Conservation (phyloP, 2,797 vertebrate species). For the Limnodromus scolopaceus region DNA sequence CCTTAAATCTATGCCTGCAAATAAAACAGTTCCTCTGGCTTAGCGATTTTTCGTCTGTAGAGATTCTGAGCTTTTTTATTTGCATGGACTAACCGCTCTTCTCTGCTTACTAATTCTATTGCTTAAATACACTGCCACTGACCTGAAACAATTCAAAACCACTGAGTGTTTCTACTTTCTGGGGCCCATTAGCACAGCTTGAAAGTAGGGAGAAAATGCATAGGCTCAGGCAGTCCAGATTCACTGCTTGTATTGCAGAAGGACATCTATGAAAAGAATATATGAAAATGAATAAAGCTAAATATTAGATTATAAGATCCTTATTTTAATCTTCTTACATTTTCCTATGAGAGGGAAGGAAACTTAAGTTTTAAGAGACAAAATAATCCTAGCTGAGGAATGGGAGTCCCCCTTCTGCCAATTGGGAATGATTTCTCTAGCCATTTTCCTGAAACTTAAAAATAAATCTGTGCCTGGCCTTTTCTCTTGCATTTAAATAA, state of each 20-base stretch:
- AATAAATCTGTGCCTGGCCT: background rate
- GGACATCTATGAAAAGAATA: background rate
- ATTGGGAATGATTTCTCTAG: background rate
- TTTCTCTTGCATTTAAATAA: slow-evolving; percentile 4
- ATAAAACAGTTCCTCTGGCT: background rate
- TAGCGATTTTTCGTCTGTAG: background rate
- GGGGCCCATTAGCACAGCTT: background rate
- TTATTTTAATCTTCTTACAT: background rate
- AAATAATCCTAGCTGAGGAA: background rate
- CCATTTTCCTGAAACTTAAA: background rate
- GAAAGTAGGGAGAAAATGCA: background rate
- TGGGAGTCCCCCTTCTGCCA: background rate
- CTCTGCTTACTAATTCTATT: background rate
- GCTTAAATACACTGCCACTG: background rate
- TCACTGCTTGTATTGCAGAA: background rate
- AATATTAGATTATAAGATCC: background rate
- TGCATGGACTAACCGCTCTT: background rate
- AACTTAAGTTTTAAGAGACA: background rate
- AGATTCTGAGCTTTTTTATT: background rate
- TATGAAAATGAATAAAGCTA: background rate
- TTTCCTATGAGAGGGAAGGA: background rate
- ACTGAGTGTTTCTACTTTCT: background rate
- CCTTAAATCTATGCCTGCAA: background rate
- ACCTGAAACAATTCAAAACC: background rate
- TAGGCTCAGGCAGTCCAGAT: background rate